These are phyloP conservation scores for Drosophila orosa DNA, from an alignment of 1,140 invertebrate genomes.

Conservation along the genomic window DNA sequence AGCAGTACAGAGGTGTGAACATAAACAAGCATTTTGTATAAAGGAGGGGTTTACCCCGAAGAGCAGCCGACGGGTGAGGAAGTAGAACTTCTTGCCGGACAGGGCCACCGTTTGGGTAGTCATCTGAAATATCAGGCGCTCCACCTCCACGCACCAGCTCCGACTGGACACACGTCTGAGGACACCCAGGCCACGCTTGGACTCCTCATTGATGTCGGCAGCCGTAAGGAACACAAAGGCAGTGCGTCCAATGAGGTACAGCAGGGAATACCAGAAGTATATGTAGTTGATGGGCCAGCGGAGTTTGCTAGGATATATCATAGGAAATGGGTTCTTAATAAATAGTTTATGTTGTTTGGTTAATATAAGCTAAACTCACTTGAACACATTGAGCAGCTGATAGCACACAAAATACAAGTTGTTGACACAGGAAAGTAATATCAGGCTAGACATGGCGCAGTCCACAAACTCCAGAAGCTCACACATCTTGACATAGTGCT, in stretches of 20 bases:
- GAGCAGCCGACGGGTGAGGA: constrained; percentile 86
- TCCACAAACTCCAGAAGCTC: constrained; percentile 86
- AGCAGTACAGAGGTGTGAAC: neutral
- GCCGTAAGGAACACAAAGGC: constrained; percentile 86
- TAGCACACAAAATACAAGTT: constrained; percentile 90
- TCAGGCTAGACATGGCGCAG: constrained; percentile 86
- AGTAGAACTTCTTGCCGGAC: constrained; percentile 88
- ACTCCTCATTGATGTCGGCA: constrained; percentile 87
- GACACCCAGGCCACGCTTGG: constrained; percentile 85
- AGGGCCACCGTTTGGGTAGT: constrained; percentile 85
- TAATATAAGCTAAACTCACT: constrained; percentile 84
- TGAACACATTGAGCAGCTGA: constrained; percentile 89
- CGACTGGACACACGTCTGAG: constrained; percentile 85
- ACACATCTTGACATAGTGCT: constrained; percentile 87
- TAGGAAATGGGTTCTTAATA: neutral
- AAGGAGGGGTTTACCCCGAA: constrained; percentile 80
- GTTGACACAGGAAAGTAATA: constrained; percentile 88
- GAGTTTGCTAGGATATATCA: constrained; percentile 55
- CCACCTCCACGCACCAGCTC: constrained; percentile 86
- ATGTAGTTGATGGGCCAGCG: constrained; percentile 85
- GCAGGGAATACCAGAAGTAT: constrained; percentile 87
- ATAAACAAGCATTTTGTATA: constrained; percentile 45
- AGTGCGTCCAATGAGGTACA: constrained; percentile 86
- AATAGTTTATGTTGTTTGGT: neutral
- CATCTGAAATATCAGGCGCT: constrained; percentile 80